Percentiles rank a stretch among this genome's conserved stretches.
These are phyloP conservation scores for Danionella dracula DNA, from an alignment of 2,797 vertebrate species.

Conservation along the genomic window DNA sequence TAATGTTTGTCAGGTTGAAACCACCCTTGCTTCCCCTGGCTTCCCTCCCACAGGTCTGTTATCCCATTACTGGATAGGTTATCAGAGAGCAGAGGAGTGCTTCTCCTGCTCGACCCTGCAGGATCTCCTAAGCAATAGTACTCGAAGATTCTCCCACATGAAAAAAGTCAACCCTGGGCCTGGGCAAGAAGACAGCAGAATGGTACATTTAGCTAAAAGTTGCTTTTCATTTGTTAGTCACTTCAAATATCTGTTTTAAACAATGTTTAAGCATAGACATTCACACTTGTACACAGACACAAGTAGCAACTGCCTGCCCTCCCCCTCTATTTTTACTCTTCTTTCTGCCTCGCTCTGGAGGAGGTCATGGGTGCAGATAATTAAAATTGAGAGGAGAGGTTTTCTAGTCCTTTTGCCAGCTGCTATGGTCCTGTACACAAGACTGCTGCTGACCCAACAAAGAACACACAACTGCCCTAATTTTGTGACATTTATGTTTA, in stretches of 20 bases:
- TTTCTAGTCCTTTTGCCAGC: slow-evolving; percentile 16
- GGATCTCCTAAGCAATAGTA: no score
- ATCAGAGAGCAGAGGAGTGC: neutral
- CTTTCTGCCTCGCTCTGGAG: slow-evolving; percentile 30
- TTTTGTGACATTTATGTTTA: no score
- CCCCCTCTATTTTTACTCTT: slow-evolving; percentile 6
- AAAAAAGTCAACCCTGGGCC: no score
- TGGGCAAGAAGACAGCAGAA: no score
- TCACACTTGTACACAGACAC: slow-evolving; percentile 11
- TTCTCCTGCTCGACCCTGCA: neutral
- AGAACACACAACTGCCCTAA: neutral
- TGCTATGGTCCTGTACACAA: slow-evolving; percentile 13
- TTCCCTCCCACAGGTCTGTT: slow-evolving; percentile 60
- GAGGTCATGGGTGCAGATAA: slow-evolving; percentile 55
- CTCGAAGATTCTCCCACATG: neutral
- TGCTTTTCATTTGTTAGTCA: no score
- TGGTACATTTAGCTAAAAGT: no score
- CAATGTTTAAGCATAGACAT: neutral
- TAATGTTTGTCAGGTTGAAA: no score
- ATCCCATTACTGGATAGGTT: neutral
- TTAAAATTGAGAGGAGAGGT: slow-evolving; percentile 61
- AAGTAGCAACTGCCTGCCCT: neutral
- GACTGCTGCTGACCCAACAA: slow-evolving; percentile 6
- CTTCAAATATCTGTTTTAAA: no score
- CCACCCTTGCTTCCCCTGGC: slow-evolving; percentile 48